Evolutionary conservation across 2,888 invertebrate species (phyloP), one percentile per base, ranked within the genome.

Genomic region (Pandemis heparana): DNA sequence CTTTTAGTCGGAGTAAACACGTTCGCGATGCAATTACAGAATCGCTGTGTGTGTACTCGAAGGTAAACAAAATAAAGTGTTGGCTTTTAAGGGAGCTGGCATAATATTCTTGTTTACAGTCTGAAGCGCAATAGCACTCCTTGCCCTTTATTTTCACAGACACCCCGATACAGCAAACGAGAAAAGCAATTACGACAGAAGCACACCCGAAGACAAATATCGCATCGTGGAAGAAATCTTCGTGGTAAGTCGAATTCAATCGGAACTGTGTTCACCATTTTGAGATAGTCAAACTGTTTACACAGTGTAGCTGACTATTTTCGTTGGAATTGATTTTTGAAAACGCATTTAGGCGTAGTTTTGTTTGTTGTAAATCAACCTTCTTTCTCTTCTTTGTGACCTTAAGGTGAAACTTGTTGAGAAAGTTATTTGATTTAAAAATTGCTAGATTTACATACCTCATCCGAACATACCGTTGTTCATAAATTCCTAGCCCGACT

Each of bases 151-250:
- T 61, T 73, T 73, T 56, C 63, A n/a, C 72, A 65, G 65, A 63
- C 53, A 38, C 43, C n/a, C 38, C 39, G 43, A 38, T 56, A 63
- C 43, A 56, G 67, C 62, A 62, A 72, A 72, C 66, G 39, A 64
- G 73, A 64, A 67, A 69, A 69, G 68, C 68, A 73, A 73, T 73
- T 73, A 73, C 68, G 39, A 41, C 39, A 7, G 59, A 14, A 68
- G 63, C 48, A 73, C 73, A 69, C 41, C 48, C 68, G 41, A 68
- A 59, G 73, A 64, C 73, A 73, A 73, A 73, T 60, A 73, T 68
- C 23, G 53, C 53, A 53, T 51, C 53, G 41, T 39, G 48, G 51
- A 63, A 48, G 62, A 71, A 65, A 32, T 61, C 67, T 68, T 14
- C 56, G 56, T 23, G 43, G 23, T 61, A 67, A 67, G 53, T 67